phyloP scores from a whole-genome alignment of 2,888 invertebrate genomes.

The Laothoe populi region DNA sequence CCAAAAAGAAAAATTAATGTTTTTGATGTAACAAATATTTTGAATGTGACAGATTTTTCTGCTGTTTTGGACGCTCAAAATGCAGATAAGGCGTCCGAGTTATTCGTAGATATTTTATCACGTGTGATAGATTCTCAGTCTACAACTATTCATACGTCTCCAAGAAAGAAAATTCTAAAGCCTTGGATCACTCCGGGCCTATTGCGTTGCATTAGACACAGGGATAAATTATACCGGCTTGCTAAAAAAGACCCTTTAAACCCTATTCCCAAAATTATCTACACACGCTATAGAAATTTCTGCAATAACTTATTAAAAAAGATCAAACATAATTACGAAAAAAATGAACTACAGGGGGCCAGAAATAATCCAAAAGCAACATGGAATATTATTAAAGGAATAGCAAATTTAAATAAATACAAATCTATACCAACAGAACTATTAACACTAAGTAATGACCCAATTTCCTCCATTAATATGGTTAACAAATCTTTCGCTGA shows the following conservation, averaged over 20 bases:
- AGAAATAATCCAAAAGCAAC: conserved; percentile 30
- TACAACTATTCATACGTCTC: no score
- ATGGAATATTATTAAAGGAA: conserved; percentile 33
- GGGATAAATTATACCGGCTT: conserved; percentile 33
- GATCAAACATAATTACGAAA: conserved; percentile 35
- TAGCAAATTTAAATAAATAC: conserved; percentile 23
- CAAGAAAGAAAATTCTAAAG: conserved; percentile 21
- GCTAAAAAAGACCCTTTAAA: conserved; percentile 30
- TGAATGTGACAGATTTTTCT: no score
- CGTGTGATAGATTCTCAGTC: no score
- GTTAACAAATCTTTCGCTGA: conserved; percentile 29
- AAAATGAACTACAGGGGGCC: conserved; percentile 28
- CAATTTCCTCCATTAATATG: neutral
- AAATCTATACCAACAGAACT: neutral
- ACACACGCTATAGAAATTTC: conserved; percentile 39
- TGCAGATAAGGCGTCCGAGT: no score
- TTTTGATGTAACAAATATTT: no score
- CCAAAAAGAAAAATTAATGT: no score
- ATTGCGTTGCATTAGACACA: conserved; percentile 36
- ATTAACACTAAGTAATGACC: neutral
- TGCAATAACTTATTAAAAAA: conserved; percentile 38
- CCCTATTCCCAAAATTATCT: conserved; percentile 29
- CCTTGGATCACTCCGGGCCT: conserved; percentile 38
- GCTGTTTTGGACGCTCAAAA: no score
- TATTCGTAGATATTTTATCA: no score